These are phyloP conservation scores for Falco cherrug DNA, from an alignment of 2,797 vertebrate genomes.

Conservation along the genomic window DNA sequence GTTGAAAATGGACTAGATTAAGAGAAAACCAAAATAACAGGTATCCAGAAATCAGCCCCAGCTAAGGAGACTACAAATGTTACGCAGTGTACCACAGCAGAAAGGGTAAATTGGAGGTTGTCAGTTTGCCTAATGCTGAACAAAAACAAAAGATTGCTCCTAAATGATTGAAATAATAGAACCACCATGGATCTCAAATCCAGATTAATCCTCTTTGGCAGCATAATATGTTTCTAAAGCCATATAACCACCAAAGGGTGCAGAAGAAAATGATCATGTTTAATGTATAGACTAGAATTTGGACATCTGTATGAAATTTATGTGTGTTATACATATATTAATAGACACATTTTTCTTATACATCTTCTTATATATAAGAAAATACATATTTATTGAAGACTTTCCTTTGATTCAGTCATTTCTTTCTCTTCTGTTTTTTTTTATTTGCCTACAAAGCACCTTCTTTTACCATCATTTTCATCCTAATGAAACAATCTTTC, in stretches of 20 bases:
- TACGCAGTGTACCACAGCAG: not conserved
- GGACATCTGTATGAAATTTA: not conserved
- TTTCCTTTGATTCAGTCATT: not conserved
- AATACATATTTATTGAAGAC: not conserved
- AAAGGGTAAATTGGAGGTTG: slow-evolving; percentile 16
- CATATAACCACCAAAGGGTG: not conserved
- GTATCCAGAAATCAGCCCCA: not conserved
- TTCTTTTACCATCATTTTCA: not conserved
- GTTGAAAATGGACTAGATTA: not conserved
- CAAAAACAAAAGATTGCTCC: not conserved
- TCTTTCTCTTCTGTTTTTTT: not conserved
- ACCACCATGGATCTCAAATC: slow-evolving; percentile 17
- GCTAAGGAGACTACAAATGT: not conserved
- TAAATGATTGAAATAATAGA: slow-evolving; percentile 17
- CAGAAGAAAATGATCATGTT: slow-evolving; percentile 19
- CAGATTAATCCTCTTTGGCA: slow-evolving; percentile 50
- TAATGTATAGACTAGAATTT: not conserved
- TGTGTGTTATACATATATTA: not conserved
- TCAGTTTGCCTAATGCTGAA: slow-evolving; percentile 9
- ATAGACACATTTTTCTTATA: not conserved
- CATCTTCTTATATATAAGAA: not conserved
- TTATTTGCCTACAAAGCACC: not conserved
- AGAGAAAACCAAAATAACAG: not conserved
- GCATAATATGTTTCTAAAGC: slow-evolving; percentile 3
- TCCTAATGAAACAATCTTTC: not conserved